A percentile compares a stretch with the other conserved stretches of the same genome.
Evolutionary conservation across 2,797 vertebrate species (phyloP).

Genomic region (Antennarius maculatus): DNA sequence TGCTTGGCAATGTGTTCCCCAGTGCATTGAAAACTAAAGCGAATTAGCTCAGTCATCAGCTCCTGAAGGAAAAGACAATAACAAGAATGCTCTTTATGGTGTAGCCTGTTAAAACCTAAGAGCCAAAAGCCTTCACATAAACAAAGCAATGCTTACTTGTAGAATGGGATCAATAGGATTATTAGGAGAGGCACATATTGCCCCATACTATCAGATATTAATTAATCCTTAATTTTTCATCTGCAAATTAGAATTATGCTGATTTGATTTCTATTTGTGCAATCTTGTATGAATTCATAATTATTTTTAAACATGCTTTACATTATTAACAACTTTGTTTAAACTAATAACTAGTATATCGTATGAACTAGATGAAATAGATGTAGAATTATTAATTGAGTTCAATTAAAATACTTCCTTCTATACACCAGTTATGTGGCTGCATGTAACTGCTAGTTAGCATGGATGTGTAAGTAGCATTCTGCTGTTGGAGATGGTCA

Average conservation of each 20-base stretch:
- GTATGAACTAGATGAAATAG: not conserved
- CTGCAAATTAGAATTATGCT: conserved; percentile 7
- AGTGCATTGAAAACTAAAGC: conserved; percentile 98
- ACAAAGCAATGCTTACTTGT: conserved; percentile 70
- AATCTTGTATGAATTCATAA: conserved; percentile 17
- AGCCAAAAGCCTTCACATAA: conserved; percentile 69
- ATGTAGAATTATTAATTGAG: conserved; percentile 1
- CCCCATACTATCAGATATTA: conserved; percentile 32
- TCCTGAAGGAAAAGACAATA: conserved; percentile 94
- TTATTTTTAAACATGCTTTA: not conserved
- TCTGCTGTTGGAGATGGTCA: no score
- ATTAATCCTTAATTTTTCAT: conserved; percentile 28
- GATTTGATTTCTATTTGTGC: conserved; percentile 22
- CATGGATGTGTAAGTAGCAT: no score
- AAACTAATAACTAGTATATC: not conserved
- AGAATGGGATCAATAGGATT: conserved; percentile 52
- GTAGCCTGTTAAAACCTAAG: conserved; percentile 86
- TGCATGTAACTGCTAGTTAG: no score
- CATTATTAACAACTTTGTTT: not conserved
- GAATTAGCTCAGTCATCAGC: conserved; percentile 99
- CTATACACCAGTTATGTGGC: no score
- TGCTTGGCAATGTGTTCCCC: conserved; percentile 94
- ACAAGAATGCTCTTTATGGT: conserved; percentile 94
- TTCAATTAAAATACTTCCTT: no score
- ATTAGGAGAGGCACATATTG: conserved; percentile 35